Base-by-base conservation (phyloP, 2,113 vertebrate species). In the Verasper variegatus region DNA sequence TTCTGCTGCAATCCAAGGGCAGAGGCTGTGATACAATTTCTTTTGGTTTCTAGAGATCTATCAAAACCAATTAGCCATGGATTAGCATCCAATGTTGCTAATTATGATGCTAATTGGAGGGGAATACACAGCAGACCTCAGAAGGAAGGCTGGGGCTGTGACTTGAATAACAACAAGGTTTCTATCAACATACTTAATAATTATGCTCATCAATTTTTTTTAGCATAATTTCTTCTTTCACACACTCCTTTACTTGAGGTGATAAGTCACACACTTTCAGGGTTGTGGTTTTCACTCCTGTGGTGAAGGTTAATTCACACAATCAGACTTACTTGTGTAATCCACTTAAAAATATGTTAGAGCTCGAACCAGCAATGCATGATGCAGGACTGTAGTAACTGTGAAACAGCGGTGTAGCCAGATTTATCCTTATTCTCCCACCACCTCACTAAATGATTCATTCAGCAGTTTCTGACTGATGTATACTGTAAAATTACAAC, bases 41-140 rank as follows among this genome's bases (percentile, higher is more conserved):
- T 62, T 63, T 76, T 40, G 26, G 20, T 75, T 80, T 57, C 58
- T 58, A 17, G 58, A 81, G 74, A 78, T 78, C 80, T 80, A 78
- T 81, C 76, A 80, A 63, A 74, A 69, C 47, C 64, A 81, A 80
- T 83, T 81, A 86, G 56, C 67, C 57, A 49, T 59, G 71, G 78
- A 86, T 79, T 83, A 86, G 68, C 70, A 83, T 81, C 17, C 78
- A 78, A 24, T 58, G 71, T 76, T 69, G 74, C 78, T 83, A 86
- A 88, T 85, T 73, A 81, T 78, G 74, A 81, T 79, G 77, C 61
- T 88, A 83, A 88, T 83, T 81, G 64, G 64, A 83, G 45, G 52
- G 66, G 66, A 88, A 81, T 73, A 71, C 78, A 72, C 63, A 27
- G 72, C 12, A 17, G 82, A 78, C 65, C 71, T 52, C 21, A 49